Percentiles rank a stretch among this genome's conserved stretches.
Conservation (phyloP, 2,113 vertebrate species). For the Gambusia affinis region DNA sequence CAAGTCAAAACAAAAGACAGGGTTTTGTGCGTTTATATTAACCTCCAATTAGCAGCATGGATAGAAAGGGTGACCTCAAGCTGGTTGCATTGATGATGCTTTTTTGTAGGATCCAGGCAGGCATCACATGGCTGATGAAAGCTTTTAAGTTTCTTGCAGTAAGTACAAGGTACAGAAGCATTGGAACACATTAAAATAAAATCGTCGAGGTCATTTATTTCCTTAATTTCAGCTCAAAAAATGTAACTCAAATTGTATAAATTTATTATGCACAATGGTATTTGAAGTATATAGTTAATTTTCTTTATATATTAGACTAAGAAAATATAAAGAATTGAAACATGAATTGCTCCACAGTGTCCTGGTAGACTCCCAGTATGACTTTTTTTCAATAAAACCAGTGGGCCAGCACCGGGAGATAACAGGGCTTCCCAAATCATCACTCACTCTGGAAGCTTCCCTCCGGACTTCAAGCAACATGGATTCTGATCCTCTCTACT, state of each 20-base stretch:
- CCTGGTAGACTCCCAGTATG: not conserved
- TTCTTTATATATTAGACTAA: no score
- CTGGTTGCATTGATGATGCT: constrained; percentile 30
- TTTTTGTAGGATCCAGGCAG: not conserved
- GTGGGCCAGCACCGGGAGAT: no score
- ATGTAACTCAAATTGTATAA: not conserved
- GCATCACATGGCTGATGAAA: not conserved
- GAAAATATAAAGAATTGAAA: not conserved
- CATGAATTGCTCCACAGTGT: not conserved
- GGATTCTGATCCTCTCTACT: no score
- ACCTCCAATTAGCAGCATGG: constrained; percentile 54
- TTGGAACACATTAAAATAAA: not conserved
- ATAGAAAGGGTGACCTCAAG: constrained; percentile 39
- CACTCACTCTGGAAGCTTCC: no score
- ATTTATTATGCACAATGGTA: not conserved
- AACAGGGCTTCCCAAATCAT: no score
- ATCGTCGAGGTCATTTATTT: not conserved
- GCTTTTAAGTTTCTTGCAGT: constrained; percentile 17
- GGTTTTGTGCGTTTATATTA: constrained; percentile 54
- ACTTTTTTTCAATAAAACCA: no score
- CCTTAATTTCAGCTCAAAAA: not conserved
- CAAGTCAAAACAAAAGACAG: constrained; percentile 40
- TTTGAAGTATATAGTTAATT: not conserved
- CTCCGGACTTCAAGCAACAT: no score
- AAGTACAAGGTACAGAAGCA: not conserved